Base-by-base conservation (phyloP, 2,797 vertebrate species). In the Sternarchorhynchus goeldii region DNA sequence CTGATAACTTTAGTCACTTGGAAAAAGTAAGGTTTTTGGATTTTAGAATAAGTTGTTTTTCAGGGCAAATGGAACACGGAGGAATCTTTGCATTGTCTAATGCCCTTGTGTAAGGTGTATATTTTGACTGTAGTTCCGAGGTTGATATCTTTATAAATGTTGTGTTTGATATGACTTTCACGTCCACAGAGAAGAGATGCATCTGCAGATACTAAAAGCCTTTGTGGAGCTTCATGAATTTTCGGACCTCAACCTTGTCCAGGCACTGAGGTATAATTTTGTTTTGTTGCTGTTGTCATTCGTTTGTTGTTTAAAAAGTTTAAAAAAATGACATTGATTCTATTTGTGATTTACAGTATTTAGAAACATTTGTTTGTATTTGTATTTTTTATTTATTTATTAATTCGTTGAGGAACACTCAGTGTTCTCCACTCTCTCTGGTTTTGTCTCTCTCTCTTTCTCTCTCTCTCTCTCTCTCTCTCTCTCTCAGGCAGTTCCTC, bases 221-320 rank as follows among this genome's bases (percentile, higher is more conserved):
- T 98, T 97, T 3, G 96, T 98, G 83, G 94, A 94, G 12, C 95
- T 96, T 80, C 96, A 98, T 0, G 93, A 97, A 83, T 98, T 98
- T 82, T 93, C 95, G 4, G 92, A 96, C 85, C 95, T 98, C 73
- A 97, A 97, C 88, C 90, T 98, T 10, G 97, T 98, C 18, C 95
- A 98, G 87, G 97, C 97, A 0, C 91, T 98, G 78, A 94, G 97
- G 97, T 98, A 59, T 39, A 0, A 20, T 17, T 32, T 77, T 16
- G 14, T 20, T 25, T 25, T 25, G 25, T 25, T 25, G 25, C 25
- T 25, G 25, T 25, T 25, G 25, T 25, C 25, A 25, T 25, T 25
- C 25, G 29, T 45, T 34, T n/a, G 18, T 41, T n/a, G 1, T 63
- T 18, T 32, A 5, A 21, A 25, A 6, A 55, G 17, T 32, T 16